Evolutionary conservation across 2,888 invertebrate species (phyloP).

Genomic region (Ennomos fuscantarius): DNA sequence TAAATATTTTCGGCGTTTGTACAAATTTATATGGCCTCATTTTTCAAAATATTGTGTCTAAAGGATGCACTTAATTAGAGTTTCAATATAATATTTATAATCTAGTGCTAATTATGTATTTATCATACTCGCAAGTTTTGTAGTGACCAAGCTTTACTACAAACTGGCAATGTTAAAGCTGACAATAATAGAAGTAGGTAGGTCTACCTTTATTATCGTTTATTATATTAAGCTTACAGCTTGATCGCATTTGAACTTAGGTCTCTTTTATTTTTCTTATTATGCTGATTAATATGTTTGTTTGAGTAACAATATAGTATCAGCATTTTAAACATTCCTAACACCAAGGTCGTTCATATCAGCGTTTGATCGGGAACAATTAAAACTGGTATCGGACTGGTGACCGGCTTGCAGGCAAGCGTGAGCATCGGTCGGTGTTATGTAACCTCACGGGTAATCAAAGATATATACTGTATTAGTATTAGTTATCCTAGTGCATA

Average conservation of each 20-base stretch:
- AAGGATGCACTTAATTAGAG: conserved; percentile 1
- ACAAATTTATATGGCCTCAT: conserved; percentile 14
- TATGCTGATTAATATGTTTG: neutral
- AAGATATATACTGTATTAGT: conserved; percentile 13
- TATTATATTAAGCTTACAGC: too few relatives aligned
- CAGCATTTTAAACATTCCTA: conserved; percentile 4
- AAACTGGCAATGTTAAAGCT: too few relatives aligned
- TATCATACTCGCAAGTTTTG: too few relatives aligned
- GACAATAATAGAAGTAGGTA: too few relatives aligned
- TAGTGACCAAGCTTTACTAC: too few relatives aligned
- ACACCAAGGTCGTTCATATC: conserved; percentile 6
- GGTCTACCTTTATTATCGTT: too few relatives aligned
- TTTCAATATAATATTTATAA: conserved; percentile 1
- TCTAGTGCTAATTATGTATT: neutral
- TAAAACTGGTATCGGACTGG: conserved; percentile 17
- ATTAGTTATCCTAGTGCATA: too few relatives aligned
- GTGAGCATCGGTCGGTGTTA: neutral
- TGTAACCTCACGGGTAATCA: conserved; percentile 13
- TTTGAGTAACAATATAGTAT: conserved; percentile 7
- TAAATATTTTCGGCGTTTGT: conserved; percentile 2
- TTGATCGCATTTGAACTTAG: too few relatives aligned
- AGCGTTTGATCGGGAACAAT: conserved; percentile 11
- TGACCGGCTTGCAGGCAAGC: conserved; percentile 4
- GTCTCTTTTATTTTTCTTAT: too few relatives aligned
- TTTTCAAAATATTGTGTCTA: conserved; percentile 7